Evolutionary conservation across 2,888 invertebrate species (phyloP).

Genomic region (Carpatolechia fugitivella): DNA sequence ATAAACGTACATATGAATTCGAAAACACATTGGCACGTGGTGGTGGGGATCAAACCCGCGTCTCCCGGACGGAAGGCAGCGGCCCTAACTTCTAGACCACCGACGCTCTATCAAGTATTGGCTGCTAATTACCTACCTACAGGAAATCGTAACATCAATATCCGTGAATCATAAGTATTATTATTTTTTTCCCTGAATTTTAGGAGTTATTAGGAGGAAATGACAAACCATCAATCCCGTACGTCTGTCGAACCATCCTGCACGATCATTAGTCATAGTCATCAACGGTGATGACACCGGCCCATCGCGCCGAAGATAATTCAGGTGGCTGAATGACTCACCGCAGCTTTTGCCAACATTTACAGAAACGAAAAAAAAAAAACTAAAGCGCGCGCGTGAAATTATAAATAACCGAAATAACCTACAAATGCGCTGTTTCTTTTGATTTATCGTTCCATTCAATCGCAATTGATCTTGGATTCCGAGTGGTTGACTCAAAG

Average conservation of each 20-base stretch:
- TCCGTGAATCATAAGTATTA: too few species aligned
- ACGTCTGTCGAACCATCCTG: constrained; percentile 33
- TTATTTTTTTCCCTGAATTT: neutral
- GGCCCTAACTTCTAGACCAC: too few species aligned
- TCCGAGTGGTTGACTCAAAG: constrained; percentile 12
- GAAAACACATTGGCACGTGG: too few species aligned
- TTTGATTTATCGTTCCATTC: neutral
- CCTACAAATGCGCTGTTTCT: neutral
- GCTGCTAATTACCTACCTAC: too few species aligned
- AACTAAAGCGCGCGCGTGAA: constrained; percentile 21
- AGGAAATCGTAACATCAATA: too few species aligned
- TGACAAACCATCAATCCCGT: constrained; percentile 28
- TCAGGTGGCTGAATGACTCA: constrained; percentile 62
- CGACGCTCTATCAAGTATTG: too few species aligned
- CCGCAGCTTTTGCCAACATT: constrained; percentile 46
- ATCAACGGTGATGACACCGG: constrained; percentile 45
- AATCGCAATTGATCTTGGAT: neutral
- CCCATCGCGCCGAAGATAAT: constrained; percentile 52
- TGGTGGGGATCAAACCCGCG: too few species aligned
- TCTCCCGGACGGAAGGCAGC: too few species aligned
- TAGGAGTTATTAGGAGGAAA: constrained; percentile 23
- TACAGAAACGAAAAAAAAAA: constrained; percentile 40
- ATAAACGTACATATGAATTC: too few species aligned
- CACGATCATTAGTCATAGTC: constrained; percentile 51
- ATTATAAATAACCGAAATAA: neutral